phyloP scores from a whole-genome alignment of 53 echinoderm and acorn worm genomes.

The Temnopleurus reevesii region DNA sequence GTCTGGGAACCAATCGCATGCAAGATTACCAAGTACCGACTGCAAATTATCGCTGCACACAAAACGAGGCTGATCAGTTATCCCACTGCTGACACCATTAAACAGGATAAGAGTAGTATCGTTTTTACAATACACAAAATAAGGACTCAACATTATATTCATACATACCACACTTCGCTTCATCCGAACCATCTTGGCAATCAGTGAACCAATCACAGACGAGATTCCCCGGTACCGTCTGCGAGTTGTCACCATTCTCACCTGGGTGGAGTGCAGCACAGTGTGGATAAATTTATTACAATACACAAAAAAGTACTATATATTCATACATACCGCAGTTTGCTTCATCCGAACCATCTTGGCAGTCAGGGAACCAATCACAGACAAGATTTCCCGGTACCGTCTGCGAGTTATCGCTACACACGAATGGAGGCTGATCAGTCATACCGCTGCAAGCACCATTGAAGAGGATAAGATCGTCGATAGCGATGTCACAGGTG shows the following conservation, averaged over 20 bases:
- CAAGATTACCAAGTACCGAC: slow-evolving; percentile 31
- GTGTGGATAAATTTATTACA: no score
- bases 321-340: slow-evolving; percentile 69
- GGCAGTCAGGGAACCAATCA: slow-evolving; percentile 76
- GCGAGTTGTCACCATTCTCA: slow-evolving; percentile 32
- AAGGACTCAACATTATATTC: no score
- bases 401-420: slow-evolving; percentile 55
- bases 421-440: slow-evolving; percentile 65
- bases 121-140: no score
- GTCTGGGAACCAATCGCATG: slow-evolving; percentile 76
- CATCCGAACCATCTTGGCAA: slow-evolving; percentile 72
- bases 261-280: no score
- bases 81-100: slow-evolving; percentile 71
- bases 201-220: slow-evolving; percentile 72
- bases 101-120: no score
- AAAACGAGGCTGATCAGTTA: slow-evolving; percentile 70
- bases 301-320: no score
- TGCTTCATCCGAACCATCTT: slow-evolving; percentile 72
- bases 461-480: slow-evolving; percentile 75
- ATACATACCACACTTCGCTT: slow-evolving; percentile 72
- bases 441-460: slow-evolving; percentile 77
- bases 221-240: slow-evolving; percentile 26
- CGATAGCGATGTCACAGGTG: slow-evolving; percentile 79
- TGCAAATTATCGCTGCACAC: slow-evolving; percentile 54
- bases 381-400: slow-evolving; percentile 54